Conservation (phyloP, 2,113 vertebrate species). For the Cheilinus undulatus region DNA sequence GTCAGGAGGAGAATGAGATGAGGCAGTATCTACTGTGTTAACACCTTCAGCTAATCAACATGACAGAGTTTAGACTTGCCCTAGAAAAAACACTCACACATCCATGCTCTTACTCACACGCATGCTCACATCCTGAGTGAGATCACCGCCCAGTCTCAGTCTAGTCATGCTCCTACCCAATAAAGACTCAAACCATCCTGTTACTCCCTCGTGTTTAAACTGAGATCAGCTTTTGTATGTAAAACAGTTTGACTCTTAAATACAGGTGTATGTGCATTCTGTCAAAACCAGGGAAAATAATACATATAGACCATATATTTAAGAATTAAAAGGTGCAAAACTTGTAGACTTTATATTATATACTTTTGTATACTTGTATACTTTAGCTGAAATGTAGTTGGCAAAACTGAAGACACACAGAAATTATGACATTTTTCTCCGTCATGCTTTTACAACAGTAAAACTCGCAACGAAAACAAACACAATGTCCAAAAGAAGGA, state of each 20-base stretch:
- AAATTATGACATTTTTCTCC: no score
- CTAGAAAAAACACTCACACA: slow-evolving; percentile 66
- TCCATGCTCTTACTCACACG: slow-evolving; percentile 2
- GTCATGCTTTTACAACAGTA: no score
- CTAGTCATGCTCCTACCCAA: slow-evolving; percentile 5
- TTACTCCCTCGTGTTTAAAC: slow-evolving; percentile 5
- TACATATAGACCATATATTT: no score
- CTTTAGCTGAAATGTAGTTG: no score
- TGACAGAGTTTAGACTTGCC: slow-evolving; percentile 84
- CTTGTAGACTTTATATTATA: no score
- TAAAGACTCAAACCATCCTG: not conserved
- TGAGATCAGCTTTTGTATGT: slow-evolving; percentile 5
- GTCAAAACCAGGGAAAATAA: no score
- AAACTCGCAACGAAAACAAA: no score
- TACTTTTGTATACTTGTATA: no score
- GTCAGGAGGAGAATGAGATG: slow-evolving; percentile 77
- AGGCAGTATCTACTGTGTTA: slow-evolving; percentile 82
- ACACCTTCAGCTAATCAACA: slow-evolving; percentile 85
- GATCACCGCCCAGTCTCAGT: slow-evolving; percentile 2
- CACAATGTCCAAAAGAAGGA: no score
- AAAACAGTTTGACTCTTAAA: slow-evolving; percentile 27
- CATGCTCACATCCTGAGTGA: slow-evolving; percentile 6
- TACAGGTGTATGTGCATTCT: no score
- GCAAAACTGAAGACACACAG: no score
- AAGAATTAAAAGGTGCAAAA: no score